Evolutionary conservation across 2,888 invertebrate species (phyloP), one percentile per base, ranked within the genome.

Genomic region (Dryocosmus kuriphilus): DNA sequence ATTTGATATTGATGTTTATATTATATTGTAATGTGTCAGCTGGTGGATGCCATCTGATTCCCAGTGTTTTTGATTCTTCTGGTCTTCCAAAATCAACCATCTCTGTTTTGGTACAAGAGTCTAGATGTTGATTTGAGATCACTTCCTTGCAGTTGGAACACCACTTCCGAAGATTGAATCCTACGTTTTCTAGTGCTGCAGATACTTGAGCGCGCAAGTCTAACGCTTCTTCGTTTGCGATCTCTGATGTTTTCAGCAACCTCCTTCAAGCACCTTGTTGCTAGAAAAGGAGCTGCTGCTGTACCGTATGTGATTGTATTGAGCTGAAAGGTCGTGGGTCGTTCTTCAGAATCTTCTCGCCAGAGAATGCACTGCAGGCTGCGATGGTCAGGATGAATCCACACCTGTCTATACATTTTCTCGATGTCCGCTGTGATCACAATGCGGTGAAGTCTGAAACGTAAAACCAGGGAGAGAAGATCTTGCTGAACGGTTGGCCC

Each of bases 401-500:
- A 4, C 2, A 79, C 75, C 11, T 77, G 79, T 4, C 79, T 0
- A 19, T 61, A 77, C 77, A 60, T 60, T 27, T 60, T 60, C 1
- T 11, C 27, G 9, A 60, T 24, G 24, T 60, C 9, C 24, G 60
- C 74, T 0, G 30, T 65, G 0, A 76, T 5, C 0, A 76, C 79
- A 35, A 55, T 74, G 1, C 2, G 6, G 8, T 74, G 65, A 6
- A 65, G 6, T 6, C 67, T 24, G 65, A 63, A 79, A 19, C 19
- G 30, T 0, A 38, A 8, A 0, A 77, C 2, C 0, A 74, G 22
- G 3, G n/a, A 2, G 6, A 55, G 8, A 1, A 74, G 11, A 38
- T 73, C 62, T 14, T 24, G 46, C 55, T 77, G 62, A 30, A 79
- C 14, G n/a, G 76, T 79, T 0, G 60, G 74, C 1, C 79, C 79